Base-by-base conservation (phyloP, 2,888 invertebrate species). In the Blastobasis lacticolella region DNA sequence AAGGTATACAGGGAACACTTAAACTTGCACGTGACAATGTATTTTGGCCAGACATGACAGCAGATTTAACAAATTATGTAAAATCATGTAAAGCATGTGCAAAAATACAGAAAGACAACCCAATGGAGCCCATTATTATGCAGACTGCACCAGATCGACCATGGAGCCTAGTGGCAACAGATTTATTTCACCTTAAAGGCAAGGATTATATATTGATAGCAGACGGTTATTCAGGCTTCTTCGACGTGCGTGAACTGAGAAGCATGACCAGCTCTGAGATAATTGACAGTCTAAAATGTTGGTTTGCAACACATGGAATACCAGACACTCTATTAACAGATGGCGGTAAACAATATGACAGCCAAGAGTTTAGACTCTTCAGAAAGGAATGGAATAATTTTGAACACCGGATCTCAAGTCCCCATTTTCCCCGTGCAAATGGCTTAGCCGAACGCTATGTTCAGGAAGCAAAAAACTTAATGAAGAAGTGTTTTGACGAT, bases 61-160 rank as follows among this genome's bases (percentile, higher is more conserved):
- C 44, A 37, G 53, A 53, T 47, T n/a, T 53, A 6, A 45, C 44
- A 2, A n/a, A 49, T 6, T 50, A 38, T 45, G 53, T 53, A 7
- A 38, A 41, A 37, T 41, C 5, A 7, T 53, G 53, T 42, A 40
- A 41, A 10, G 9, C 46, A 23, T 53, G 48, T 36, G 9, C 37
- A 1, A 50, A 45, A 46, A 42, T 49, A n/a, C 55, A 55, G 46
- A 54, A 52, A 50, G 55, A 55, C 8, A 52, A 50, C 10, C 37
- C 42, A 5, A 52, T 51, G 49, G 49, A 55, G 44, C 48, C 52
- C 1, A 51, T 53, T n/a, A 36, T 52, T 5, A 4, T 43, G 8
- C 51, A 50, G 46, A 10, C 8, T 4, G 46, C 37, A 38, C 55
- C 55, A 10, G 46, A 52, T 41, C 37, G 50, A 1, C 51, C 53